A percentile compares a stretch with the other conserved stretches of the same genome.
Conservation (phyloP, 2,113 vertebrate genomes). For the Stomatorhinus ivindoensis region DNA sequence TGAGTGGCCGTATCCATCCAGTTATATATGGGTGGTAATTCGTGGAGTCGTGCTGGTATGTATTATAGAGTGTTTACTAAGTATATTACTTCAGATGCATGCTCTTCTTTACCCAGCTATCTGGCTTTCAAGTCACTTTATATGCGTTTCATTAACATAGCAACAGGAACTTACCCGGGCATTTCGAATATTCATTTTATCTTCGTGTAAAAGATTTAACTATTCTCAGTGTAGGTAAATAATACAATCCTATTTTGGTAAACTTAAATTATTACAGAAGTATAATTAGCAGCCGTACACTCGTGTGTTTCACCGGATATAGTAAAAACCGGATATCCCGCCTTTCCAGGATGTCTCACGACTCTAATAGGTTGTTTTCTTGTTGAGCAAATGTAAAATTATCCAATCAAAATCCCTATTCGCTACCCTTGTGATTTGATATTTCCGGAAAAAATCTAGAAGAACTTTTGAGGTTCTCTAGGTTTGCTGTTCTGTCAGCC, state of each 20-base stretch:
- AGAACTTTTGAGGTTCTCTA: background rate
- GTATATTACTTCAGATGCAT: background rate
- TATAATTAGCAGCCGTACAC: background rate
- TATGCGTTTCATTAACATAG: slow-evolving; percentile 18
- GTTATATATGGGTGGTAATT: background rate
- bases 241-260: background rate
- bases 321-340: background rate
- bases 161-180: slow-evolving; percentile 64
- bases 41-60: background rate
- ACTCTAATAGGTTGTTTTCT: background rate
- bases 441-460: background rate
- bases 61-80: background rate
- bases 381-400: background rate
- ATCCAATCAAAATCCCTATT: background rate
- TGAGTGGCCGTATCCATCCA: background rate
- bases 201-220: background rate
- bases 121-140: background rate
- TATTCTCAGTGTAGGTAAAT: background rate
- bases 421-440: background rate
- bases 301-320: background rate
- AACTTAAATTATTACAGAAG: background rate
- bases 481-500: background rate
- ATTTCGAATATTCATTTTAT: slow-evolving; percentile 79
- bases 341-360: background rate
- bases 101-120: background rate